Percentiles rank a stretch among this genome's conserved stretches.
Conservation (phyloP, 2,113 vertebrate species). For the Mohoua ochrocephala region DNA sequence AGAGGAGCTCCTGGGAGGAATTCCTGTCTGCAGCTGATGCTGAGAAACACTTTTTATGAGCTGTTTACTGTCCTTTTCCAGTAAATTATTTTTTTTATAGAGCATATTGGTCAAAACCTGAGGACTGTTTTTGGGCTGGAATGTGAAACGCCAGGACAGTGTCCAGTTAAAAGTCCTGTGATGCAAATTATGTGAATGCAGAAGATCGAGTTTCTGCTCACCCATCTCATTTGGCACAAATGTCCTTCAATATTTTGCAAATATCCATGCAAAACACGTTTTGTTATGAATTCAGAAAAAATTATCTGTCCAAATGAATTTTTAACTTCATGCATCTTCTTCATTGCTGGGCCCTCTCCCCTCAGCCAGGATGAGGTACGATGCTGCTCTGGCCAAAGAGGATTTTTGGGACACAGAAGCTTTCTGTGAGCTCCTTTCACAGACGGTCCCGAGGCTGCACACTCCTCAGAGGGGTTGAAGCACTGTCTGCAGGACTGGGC, state of each 20-base stretch:
- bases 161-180: background rate
- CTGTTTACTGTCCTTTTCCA: constrained; percentile 30
- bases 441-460: background rate
- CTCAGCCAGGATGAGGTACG: background rate
- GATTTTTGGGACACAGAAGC: background rate
- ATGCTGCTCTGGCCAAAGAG: background rate
- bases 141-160: background rate
- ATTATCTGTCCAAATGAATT: background rate
- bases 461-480: background rate
- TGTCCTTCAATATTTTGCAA: background rate
- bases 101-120: constrained; percentile 1
- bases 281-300: background rate
- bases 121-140: background rate
- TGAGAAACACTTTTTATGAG: constrained; percentile 36
- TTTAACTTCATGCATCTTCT: background rate
- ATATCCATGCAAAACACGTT: fast-evolving
- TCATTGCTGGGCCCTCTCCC: background rate
- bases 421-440: background rate
- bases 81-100: constrained; percentile 11
- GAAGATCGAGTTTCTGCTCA: background rate
- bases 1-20: background rate
- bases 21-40: constrained; percentile 33
- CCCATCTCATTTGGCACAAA: background rate
- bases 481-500: background rate
- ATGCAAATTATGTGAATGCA: background rate